A percentile compares a stretch with the other conserved stretches of the same genome.
phyloP scores from a whole-genome alignment of 92 coral and sea anemone genomes.

The Palythoa heliodiscus region DNA sequence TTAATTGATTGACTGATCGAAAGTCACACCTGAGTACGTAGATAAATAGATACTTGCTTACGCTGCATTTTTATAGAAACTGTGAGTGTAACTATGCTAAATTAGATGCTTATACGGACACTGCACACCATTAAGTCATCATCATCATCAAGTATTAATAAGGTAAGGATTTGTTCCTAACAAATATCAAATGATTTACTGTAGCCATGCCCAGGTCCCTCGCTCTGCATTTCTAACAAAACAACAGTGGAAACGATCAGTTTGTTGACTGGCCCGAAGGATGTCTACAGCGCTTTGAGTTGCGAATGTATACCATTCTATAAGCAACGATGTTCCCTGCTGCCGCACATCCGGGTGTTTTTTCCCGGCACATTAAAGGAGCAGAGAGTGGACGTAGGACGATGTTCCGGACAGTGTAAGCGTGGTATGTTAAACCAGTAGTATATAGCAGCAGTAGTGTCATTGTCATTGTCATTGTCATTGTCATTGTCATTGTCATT shows the following conservation, averaged over 20 bases:
- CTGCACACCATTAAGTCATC: too few species aligned
- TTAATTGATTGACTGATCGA: too few species aligned
- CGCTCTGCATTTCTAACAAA: constrained; percentile 34
- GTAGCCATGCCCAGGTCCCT: constrained; percentile 41
- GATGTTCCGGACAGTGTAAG: constrained; percentile 15
- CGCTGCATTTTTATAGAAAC: too few species aligned
- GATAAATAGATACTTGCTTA: too few species aligned
- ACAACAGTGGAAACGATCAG: constrained; percentile 15
- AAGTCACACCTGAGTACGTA: too few species aligned
- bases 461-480: too few species aligned
- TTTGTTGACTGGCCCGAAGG: constrained; percentile 13
- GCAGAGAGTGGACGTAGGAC: constrained; percentile 18
- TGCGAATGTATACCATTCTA: constrained; percentile 22
- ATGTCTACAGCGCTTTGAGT: constrained; percentile 26
- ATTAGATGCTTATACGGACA: too few species aligned
- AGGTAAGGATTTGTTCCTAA: neutral
- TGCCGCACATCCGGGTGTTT: constrained; percentile 32
- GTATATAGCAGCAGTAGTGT: too few species aligned
- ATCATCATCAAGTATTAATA: neutral
- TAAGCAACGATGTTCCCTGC: constrained; percentile 4
- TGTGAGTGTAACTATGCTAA: too few species aligned
- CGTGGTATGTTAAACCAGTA: constrained; percentile 26
- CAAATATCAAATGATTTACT: neutral
- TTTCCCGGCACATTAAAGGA: constrained; percentile 28
- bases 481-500: too few species aligned